Percentiles rank a stretch among this genome's conserved stretches.
Evolutionary conservation across 2,797 vertebrate genomes (phyloP).

Genomic region (Poeciliopsis turneri): DNA sequence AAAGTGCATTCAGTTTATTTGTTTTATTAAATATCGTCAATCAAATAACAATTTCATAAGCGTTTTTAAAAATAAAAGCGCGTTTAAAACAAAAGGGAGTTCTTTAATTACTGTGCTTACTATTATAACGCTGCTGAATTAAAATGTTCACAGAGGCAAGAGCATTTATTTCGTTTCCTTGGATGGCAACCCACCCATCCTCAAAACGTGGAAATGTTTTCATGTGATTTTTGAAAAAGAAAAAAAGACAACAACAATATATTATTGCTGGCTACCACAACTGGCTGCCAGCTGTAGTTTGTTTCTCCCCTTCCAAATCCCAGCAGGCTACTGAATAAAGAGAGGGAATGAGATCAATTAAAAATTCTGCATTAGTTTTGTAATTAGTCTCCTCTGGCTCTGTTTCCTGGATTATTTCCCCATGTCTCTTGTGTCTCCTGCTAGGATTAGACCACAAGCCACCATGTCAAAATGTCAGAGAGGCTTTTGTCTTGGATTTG

Average conservation of each 20-base stretch:
- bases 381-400: not conserved
- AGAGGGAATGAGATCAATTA: not conserved
- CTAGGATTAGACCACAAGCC: not conserved
- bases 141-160: not conserved
- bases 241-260: not conserved
- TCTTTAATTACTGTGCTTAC: not conserved
- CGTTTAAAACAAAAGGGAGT: not conserved
- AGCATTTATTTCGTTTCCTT: not conserved
- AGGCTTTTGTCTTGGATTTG: not conserved
- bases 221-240: not conserved
- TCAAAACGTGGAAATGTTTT: too few species aligned
- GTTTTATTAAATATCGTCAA: not conserved
- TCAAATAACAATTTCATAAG: not conserved
- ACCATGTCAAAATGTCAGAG: not conserved
- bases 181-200: not conserved
- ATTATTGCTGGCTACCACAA: not conserved
- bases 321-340: not conserved
- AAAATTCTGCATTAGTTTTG: not conserved
- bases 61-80: not conserved
- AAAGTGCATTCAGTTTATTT: not conserved
- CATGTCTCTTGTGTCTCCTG: not conserved
- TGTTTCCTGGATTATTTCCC: not conserved
- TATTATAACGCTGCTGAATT: not conserved
- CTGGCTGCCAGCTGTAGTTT: not conserved
- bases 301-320: not conserved